phyloP scores from a whole-genome alignment of 2,888 invertebrate genomes.

The Epinotia brunnichana region DNA sequence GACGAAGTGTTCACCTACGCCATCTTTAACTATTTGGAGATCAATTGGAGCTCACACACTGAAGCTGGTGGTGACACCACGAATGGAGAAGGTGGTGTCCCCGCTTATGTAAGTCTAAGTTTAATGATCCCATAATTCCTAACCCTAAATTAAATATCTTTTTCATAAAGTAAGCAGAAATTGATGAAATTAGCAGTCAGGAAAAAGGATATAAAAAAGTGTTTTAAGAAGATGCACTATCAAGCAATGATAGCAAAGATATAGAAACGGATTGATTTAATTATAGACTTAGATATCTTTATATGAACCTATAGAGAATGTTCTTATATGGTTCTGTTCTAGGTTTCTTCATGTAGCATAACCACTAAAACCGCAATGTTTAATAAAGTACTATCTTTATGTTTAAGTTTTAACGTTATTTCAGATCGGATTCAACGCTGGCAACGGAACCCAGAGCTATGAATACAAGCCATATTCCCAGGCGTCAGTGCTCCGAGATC shows the following conservation, averaged over 20 bases:
- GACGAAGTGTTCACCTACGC: slow-evolving; percentile 97
- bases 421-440: slow-evolving; percentile 97
- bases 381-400: not conserved
- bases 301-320: too few species aligned
- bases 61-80: slow-evolving; percentile 95
- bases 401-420: too few species aligned
- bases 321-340: not conserved
- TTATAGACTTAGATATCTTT: too few species aligned
- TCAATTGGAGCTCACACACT: slow-evolving; percentile 96
- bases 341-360: not conserved
- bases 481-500: slow-evolving; percentile 91
- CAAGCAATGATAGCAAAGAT: too few species aligned
- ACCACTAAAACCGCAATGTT: not conserved
- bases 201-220: not conserved
- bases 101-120: slow-evolving; percentile 90
- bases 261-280: too few species aligned
- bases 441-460: slow-evolving; percentile 95
- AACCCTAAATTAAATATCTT: not conserved
- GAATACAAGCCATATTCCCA: slow-evolving; percentile 96
- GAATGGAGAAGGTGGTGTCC: slow-evolving; percentile 92
- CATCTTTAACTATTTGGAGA: slow-evolving; percentile 96
- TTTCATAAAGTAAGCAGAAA: not conserved
- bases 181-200: not conserved
- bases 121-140: not conserved
- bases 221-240: too few species aligned